Evolutionary conservation across 1,140 invertebrate genomes (phyloP).

Genomic region (Dufourea novaeangliae): DNA sequence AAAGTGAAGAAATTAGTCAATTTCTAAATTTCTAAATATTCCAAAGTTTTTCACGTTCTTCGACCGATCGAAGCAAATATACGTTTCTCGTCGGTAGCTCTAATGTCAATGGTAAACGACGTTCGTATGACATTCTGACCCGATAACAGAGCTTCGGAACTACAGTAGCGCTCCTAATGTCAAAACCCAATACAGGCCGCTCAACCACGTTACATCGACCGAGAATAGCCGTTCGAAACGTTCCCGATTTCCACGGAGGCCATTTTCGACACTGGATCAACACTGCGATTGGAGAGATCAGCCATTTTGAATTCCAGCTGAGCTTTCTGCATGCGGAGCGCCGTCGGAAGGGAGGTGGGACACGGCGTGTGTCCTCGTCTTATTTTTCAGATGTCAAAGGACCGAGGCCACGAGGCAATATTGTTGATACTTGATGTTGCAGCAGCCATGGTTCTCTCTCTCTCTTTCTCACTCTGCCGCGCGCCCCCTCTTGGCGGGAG

Average conservation of each 20-base stretch:
- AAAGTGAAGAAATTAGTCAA: no score
- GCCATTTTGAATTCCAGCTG: conserved; percentile 81
- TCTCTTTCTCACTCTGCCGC: conserved; percentile 7
- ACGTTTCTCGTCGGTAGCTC: no score
- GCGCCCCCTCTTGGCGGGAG: conserved; percentile 45
- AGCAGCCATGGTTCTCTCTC: conserved; percentile 62
- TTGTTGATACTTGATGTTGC: conserved; percentile 80
- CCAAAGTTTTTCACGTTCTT: no score
- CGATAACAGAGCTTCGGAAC: no score
- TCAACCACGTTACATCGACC: no score
- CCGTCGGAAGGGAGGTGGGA: conserved; percentile 5
- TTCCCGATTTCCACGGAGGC: neutral
- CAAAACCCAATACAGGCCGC: no score
- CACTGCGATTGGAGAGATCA: conserved; percentile 64
- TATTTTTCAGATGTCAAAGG: conserved; percentile 78
- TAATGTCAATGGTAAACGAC: no score
- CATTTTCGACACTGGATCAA: neutral
- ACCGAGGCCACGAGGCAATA: conserved; percentile 69
- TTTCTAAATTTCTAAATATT: no score
- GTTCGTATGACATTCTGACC: no score
- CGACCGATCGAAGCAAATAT: no score
- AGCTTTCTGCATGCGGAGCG: conserved; percentile 57
- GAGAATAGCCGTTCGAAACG: neutral
- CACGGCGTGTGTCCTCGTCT: conserved; percentile 65
- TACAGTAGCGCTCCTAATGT: no score